Evolutionary conservation across 1,140 invertebrate genomes (phyloP).

Genomic region (Aplysia californica): DNA sequence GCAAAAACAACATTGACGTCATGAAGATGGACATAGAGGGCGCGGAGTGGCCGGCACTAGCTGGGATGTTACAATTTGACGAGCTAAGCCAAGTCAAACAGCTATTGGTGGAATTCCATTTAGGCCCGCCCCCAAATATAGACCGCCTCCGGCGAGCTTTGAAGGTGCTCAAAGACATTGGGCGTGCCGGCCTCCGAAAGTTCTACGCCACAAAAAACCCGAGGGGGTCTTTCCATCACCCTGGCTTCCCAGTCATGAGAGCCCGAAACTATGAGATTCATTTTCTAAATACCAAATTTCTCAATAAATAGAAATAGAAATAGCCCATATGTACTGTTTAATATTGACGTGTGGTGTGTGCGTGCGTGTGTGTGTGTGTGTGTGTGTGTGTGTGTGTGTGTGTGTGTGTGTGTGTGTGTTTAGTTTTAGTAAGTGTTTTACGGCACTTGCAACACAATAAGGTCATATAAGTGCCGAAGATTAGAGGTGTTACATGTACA

Average conservation of each 20-base stretch:
- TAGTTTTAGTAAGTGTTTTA: too few species aligned
- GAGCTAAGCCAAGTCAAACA: not conserved
- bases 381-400: too few species aligned
- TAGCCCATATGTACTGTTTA: too few species aligned
- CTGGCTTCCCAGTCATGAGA: not conserved
- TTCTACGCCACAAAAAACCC: conserved; percentile 11
- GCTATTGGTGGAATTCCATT: conserved; percentile 7
- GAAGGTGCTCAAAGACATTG: not conserved
- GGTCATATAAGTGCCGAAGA: too few species aligned
- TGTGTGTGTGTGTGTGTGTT: too few species aligned
- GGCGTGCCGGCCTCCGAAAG: not conserved
- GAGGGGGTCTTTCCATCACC: not conserved
- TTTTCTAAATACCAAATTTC: not conserved
- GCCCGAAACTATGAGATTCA: conserved; percentile 4
- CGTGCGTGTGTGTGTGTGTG: not conserved
- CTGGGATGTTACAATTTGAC: not conserved
- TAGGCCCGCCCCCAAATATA: not conserved
- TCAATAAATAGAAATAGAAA: not conserved
- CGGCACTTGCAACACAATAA: too few species aligned
- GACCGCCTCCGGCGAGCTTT: not conserved
- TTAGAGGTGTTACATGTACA: too few species aligned
- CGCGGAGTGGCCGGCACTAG: conserved; percentile 7
- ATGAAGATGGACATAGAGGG: conserved; percentile 19
- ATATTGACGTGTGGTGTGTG: not conserved
- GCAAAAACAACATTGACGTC: not conserved